Evolutionary conservation across 1,140 invertebrate species (phyloP), one percentile per base, ranked within the genome.

Genomic region (Eumaeus atala): DNA sequence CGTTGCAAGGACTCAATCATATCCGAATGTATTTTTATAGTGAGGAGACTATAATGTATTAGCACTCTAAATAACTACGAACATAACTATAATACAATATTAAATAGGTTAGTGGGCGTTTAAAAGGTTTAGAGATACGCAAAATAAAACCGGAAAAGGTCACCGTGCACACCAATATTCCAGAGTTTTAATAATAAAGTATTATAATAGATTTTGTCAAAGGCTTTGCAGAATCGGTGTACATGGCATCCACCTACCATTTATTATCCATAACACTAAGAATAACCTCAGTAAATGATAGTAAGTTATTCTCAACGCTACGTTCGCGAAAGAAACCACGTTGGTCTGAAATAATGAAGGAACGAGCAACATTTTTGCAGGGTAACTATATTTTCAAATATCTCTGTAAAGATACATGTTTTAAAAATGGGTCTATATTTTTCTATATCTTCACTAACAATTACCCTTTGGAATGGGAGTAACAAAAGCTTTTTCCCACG

Each of bases 231-330:
- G 2, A 11, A 16, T 12, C 38, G n/a, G 16, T 42, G 6, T n/a
- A 7, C 38, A 10, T n/a, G n/a, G 34, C 28, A n/a, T 50, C 48
- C 4, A 50, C 48, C 35, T 36, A 34, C 8, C 33, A 51, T 8
- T 51, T 51, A 5, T 16, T 51, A n/a, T 51, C 33, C 10, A 51
- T 9, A n/a, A 34, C 49, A 51, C 37, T 11, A 16, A 11, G 49
- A 36, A 51, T 37, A 5, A 48, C n/a, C 10, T 48, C 44, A n/a
- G 44, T 21, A 28, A 48, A 48, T 16, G 44, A 21, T 11, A 48
- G 10, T 8, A 48, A 17, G 9, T 48, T 48, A 18, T 9, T 48
- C 9, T 48, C 44, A 9, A 48, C 44, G 11, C 17, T 3, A 21
- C 14, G 9, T 11, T 16, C 44, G 14, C 12, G 14, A 28, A 17